A percentile compares a stretch with the other conserved stretches of the same genome.
Evolutionary conservation across 2,113 vertebrate species (phyloP).

Genomic region (Caranx melampygus): DNA sequence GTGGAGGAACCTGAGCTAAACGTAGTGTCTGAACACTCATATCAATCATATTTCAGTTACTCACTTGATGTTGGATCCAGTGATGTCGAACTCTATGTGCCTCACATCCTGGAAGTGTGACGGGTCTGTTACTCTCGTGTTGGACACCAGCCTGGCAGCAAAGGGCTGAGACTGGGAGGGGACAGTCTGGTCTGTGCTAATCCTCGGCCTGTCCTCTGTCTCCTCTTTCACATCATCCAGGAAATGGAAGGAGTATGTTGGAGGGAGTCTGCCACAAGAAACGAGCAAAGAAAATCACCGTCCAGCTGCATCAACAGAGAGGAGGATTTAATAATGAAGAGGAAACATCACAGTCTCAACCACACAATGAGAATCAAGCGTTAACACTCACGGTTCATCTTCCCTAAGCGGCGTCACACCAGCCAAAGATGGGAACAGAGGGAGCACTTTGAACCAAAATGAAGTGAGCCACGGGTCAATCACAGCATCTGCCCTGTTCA

Average conservation of each 20-base stretch:
- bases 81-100: slow-evolving; percentile 90
- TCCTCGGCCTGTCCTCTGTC: accelerated
- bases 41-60: slow-evolving; percentile 36
- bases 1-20: no score
- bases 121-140: slow-evolving; percentile 85
- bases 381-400: slow-evolving; percentile 84
- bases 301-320: not conserved
- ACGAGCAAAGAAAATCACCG: not conserved
- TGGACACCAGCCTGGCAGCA: slow-evolving; percentile 84
- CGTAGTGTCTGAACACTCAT: no score
- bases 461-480: slow-evolving; percentile 90
- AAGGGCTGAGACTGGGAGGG: slow-evolving; percentile 84
- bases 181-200: not conserved
- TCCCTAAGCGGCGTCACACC: slow-evolving; percentile 78
- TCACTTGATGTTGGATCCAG: slow-evolving; percentile 88
- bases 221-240: slow-evolving; percentile 69
- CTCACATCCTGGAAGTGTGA: slow-evolving; percentile 95
- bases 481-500: slow-evolving; percentile 89
- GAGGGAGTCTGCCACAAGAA: slow-evolving; percentile 85
- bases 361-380: not conserved
- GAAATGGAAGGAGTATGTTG: slow-evolving; percentile 86
- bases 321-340: not conserved
- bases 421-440: slow-evolving; percentile 81
- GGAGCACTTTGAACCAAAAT: slow-evolving; percentile 88
- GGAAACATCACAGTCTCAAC: not conserved